A percentile compares a stretch with the other conserved stretches of the same genome.
Conservation (phyloP, 2,113 vertebrate species). For the Catharus bicknelli region DNA sequence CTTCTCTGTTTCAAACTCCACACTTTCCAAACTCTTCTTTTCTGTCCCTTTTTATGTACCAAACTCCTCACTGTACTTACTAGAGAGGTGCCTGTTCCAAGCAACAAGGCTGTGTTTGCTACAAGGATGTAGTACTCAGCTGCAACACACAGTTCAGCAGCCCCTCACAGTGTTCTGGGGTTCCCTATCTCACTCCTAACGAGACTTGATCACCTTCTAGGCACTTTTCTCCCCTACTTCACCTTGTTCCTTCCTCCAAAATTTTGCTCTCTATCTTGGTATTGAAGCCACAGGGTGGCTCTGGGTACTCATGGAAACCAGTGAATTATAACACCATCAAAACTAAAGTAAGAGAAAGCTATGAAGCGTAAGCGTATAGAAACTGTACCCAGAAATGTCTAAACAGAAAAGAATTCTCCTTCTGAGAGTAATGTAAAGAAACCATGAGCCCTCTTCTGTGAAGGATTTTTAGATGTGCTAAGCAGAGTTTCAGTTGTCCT, state of each 20-base stretch:
- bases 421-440: neutral
- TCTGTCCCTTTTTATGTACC: neutral
- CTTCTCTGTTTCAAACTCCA: neutral
- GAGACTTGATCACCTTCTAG: neutral
- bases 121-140: too few species aligned
- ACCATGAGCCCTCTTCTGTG: neutral
- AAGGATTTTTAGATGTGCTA: neutral
- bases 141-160: neutral
- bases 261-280: neutral
- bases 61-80: neutral
- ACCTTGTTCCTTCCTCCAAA: neutral
- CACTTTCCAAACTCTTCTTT: neutral
- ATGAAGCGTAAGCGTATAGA: neutral
- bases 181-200: neutral
- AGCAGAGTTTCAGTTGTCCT: neutral
- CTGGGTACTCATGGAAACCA: neutral
- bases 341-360: neutral
- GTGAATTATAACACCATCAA: neutral
- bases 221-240: neutral
- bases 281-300: constrained; percentile 57
- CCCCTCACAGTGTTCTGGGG: fast-evolving
- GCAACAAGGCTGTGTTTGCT: fast-evolving
- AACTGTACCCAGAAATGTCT: neutral
- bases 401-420: neutral
- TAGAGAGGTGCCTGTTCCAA: neutral